Percentiles rank a stretch among this genome's conserved stretches.
phyloP scores from a whole-genome alignment of 1,140 invertebrate genomes.

The Paracyclopina nana region DNA sequence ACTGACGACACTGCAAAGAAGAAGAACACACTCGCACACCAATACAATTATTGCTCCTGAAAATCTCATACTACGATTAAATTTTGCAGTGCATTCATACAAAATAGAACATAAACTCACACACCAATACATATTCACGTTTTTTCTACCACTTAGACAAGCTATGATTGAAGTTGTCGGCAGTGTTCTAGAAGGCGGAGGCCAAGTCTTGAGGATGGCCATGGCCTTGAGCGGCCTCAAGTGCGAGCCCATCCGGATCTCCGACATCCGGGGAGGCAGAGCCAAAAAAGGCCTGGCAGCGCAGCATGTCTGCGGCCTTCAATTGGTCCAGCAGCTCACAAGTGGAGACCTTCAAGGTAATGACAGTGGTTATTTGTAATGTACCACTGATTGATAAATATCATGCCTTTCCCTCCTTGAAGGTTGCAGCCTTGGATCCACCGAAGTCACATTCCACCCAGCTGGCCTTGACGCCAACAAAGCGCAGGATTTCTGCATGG shows the following conservation, averaged over 20 bases:
- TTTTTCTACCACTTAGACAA: too few relatives aligned
- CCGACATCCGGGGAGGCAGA: constrained; percentile 1
- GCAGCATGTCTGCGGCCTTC: constrained; percentile 7
- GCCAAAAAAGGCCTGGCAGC: constrained; percentile 7
- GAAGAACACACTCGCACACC: too few relatives aligned
- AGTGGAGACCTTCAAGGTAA: background rate
- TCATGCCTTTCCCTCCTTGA: too few relatives aligned
- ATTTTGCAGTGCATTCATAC: too few relatives aligned
- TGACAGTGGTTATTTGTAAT: too few relatives aligned
- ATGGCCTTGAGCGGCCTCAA: background rate
- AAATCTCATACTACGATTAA: too few relatives aligned
- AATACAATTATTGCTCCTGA: too few relatives aligned
- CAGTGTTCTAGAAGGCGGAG: constrained; percentile 10
- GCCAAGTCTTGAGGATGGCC: constrained; percentile 13
- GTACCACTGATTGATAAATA: too few relatives aligned
- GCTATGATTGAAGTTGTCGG: constrained; percentile 1
- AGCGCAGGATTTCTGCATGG: background rate
- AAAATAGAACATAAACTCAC: too few relatives aligned
- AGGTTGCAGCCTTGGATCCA: too few relatives aligned
- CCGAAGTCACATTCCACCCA: background rate
- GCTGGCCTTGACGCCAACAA: background rate
- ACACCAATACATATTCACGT: too few relatives aligned
- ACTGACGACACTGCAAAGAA: too few relatives aligned
- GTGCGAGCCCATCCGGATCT: background rate
- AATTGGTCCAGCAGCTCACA: background rate